These are phyloP conservation scores for Gopherus evgoodei DNA, from an alignment of 2,113 vertebrate species.

Conservation along the genomic window DNA sequence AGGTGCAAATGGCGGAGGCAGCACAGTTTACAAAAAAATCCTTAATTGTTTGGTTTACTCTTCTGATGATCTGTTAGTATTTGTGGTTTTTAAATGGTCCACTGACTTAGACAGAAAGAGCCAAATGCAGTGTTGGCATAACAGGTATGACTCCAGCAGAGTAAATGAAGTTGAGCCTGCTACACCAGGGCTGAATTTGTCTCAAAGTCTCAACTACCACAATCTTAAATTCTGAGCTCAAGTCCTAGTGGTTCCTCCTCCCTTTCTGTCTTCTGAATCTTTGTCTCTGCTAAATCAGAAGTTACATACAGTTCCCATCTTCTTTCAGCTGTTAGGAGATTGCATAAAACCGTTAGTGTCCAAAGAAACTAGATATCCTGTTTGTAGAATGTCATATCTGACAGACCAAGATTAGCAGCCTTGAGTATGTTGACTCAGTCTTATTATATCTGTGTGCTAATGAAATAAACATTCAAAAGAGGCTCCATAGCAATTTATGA, in stretches of 20 bases:
- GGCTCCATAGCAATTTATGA: slow-evolving; percentile 15
- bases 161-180: neutral
- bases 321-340: slow-evolving; percentile 61
- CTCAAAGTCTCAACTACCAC: neutral
- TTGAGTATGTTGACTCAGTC: slow-evolving; percentile 48
- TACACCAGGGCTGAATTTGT: neutral
- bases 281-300: slow-evolving; percentile 60
- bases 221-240: neutral
- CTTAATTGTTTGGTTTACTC: neutral
- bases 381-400: slow-evolving; percentile 67
- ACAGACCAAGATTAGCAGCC: slow-evolving; percentile 52
- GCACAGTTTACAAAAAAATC: slow-evolving; percentile 31
- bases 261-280: slow-evolving; percentile 29
- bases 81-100: slow-evolving; percentile 18
- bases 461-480: slow-evolving; percentile 49
- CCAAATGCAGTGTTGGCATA: neutral
- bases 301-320: slow-evolving; percentile 57
- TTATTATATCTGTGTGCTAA: slow-evolving; percentile 33
- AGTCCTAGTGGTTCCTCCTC: neutral
- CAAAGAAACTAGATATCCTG: slow-evolving; percentile 66
- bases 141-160: neutral
- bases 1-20: slow-evolving; percentile 59
- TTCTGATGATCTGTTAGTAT: slow-evolving; percentile 8
- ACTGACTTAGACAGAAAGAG: neutral
- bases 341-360: slow-evolving; percentile 38